phyloP scores from a whole-genome alignment of 2,797 vertebrate genomes.

The Eptatretus atami region DNA sequence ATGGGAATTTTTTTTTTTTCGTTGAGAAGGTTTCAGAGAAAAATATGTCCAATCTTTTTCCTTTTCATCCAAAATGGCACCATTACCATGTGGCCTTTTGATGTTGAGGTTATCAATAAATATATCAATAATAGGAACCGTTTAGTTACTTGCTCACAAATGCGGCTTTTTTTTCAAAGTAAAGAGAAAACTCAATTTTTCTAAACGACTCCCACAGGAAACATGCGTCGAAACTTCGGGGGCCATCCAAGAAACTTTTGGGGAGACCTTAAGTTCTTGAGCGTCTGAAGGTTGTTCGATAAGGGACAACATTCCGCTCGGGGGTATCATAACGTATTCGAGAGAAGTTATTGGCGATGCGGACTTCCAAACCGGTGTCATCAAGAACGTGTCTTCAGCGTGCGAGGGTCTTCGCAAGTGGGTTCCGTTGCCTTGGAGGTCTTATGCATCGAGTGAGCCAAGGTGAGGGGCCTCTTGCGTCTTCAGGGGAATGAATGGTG shows the following conservation, averaged over 20 bases:
- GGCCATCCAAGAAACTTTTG: constrained; percentile 56
- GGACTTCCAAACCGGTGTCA: constrained; percentile 43
- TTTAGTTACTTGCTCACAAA: too few species aligned
- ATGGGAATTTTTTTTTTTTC: too few species aligned
- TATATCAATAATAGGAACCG: too few species aligned
- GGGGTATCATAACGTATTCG: constrained; percentile 46
- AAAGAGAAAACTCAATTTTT: too few species aligned
- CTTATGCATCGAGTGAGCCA: too few species aligned
- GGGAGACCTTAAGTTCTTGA: constrained; percentile 56
- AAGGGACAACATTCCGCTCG: constrained; percentile 41
- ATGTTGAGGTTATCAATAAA: too few species aligned
- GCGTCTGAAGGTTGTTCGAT: constrained; percentile 39
- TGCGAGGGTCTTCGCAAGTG: constrained; percentile 75
- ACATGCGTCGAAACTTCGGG: constrained; percentile 76
- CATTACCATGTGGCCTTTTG: too few species aligned
- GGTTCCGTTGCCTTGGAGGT: constrained; percentile 67
- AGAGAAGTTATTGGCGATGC: constrained; percentile 45
- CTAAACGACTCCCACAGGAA: constrained; percentile 19
- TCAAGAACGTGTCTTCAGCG: constrained; percentile 62
- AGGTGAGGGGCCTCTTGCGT: constrained; percentile 11
- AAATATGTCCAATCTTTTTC: too few species aligned
- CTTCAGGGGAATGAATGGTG: too few species aligned
- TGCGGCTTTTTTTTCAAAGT: too few species aligned
- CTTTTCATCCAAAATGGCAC: too few species aligned
- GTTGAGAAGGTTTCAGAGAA: too few species aligned